phyloP scores from a whole-genome alignment of 2,888 invertebrate genomes.

The Crematogaster levior region DNA sequence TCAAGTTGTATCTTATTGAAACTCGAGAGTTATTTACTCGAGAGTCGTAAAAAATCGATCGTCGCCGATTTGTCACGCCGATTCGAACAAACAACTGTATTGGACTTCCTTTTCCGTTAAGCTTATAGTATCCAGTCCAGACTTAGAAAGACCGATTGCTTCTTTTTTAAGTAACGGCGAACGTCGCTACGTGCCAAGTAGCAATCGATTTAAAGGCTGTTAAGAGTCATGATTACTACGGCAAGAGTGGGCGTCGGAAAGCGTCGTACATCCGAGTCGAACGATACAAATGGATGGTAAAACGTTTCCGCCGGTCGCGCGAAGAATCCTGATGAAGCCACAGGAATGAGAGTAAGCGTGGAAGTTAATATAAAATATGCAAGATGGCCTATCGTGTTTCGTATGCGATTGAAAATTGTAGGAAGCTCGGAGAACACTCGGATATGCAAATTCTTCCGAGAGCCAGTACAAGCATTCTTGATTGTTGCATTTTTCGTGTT shows the following conservation, averaged over 20 bases:
- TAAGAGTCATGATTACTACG: slow-evolving; percentile 33
- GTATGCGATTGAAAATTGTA: slow-evolving; percentile 31
- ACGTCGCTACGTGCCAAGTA: slow-evolving; percentile 14
- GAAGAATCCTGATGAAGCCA: slow-evolving; percentile 25
- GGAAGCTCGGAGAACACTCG: slow-evolving; percentile 18
- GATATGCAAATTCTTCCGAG: slow-evolving; percentile 34
- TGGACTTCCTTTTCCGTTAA: not conserved
- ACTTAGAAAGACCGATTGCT: slow-evolving; percentile 20
- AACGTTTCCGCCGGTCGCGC: slow-evolving; percentile 14
- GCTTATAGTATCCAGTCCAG: not conserved
- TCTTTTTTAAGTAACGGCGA: slow-evolving; percentile 19
- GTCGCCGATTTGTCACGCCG: slow-evolving; percentile 4
- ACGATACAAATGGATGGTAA: slow-evolving; percentile 25
- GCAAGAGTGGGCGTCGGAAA: not conserved
- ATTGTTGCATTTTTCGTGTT: slow-evolving; percentile 15
- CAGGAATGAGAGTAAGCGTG: not conserved
- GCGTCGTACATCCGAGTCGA: not conserved
- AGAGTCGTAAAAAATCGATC: slow-evolving; percentile 31
- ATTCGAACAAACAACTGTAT: slow-evolving; percentile 22
- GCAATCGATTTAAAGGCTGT: slow-evolving; percentile 32
- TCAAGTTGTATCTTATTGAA: not conserved
- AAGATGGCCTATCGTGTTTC: slow-evolving; percentile 26
- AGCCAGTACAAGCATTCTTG: not conserved
- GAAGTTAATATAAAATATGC: slow-evolving; percentile 9
- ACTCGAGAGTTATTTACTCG: slow-evolving; percentile 1